A percentile compares a stretch with the other conserved stretches of the same genome.
Conservation (phyloP, 2,888 invertebrate genomes). For the Rhorus exstirpatorius region DNA sequence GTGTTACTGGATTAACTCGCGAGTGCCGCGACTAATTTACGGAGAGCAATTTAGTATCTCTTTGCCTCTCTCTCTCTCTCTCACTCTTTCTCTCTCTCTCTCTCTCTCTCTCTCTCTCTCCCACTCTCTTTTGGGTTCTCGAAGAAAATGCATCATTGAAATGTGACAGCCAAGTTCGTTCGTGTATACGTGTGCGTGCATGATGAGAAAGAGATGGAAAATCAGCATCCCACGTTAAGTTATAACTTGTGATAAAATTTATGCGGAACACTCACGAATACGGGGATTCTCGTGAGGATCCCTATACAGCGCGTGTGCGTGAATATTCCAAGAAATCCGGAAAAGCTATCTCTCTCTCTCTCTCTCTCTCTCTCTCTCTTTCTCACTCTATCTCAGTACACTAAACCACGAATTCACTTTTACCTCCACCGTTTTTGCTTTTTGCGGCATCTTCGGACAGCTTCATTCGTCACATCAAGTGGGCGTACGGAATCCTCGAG, state of each 20-base stretch:
- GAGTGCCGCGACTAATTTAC: constrained; percentile 58
- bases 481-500: constrained; percentile 50
- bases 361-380: background rate
- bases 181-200: background rate
- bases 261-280: constrained; percentile 34
- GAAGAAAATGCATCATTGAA: constrained; percentile 29
- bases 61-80: background rate
- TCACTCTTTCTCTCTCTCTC: background rate
- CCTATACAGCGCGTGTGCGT: background rate
- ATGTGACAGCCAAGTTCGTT: background rate
- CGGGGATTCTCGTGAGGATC: constrained; percentile 10
- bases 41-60: constrained; percentile 30
- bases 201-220: constrained; percentile 9
- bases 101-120: background rate
- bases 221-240: background rate
- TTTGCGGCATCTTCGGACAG: constrained; percentile 27
- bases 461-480: constrained; percentile 61
- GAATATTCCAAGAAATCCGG: constrained; percentile 52
- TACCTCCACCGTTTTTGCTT: constrained; percentile 14
- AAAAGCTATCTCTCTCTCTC: constrained; percentile 24
- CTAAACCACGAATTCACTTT: background rate
- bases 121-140: background rate
- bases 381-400: background rate
- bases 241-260: constrained; percentile 52
- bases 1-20: constrained; percentile 3